Evolutionary conservation across 2,888 invertebrate genomes (phyloP), one percentile per base, ranked within the genome.

Genomic region (Abrostola triplasia): DNA sequence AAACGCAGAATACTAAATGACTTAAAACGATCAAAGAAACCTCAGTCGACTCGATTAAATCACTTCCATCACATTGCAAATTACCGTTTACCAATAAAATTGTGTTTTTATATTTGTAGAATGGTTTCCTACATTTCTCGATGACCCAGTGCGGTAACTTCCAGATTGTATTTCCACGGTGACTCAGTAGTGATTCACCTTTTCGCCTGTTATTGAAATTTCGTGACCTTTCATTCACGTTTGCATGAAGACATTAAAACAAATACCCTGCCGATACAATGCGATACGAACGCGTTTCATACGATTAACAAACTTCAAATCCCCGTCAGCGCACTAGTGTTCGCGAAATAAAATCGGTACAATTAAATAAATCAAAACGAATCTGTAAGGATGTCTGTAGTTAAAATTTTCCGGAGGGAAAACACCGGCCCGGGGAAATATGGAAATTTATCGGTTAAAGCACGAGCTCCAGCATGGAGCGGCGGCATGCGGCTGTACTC

Each of bases 361-460:
- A 54, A 71, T 60, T 67, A 64, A 67, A 73, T 72, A 71, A 75
- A 70, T 70, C 75, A 76, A 76, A 77, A 48, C 62, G 52, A 64
- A 61, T 67, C 59, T 64, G 57, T 57, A 48, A 76, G 73, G 73
- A 76, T 76, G 65, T 71, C 69, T 70, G 72, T 76, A 68, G 77
- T 80, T 78, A 72, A 67, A 80, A 80, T 84, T 84, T 85, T 83
- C 86, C 84, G 81, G 80, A 78, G 82, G 79, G 81, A 84, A 88
- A 86, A 81, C 83, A 73, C 81, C 81, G 82, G 78, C 57, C 63
- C 70, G 77, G 72, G 78, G 68, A 79, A 84, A 77, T 69, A 67
- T 66, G 64, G 50, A 62, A 74, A 79, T 54, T 44, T 36, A 50
- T 59, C 49, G 56, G 47, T 35, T 36, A 50, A 13, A 47, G 36